Percentiles rank a stretch among this genome's conserved stretches.
These are phyloP conservation scores for Telmatochromis bifrenatus DNA, from an alignment of 2,113 vertebrate species.

Conservation along the genomic window DNA sequence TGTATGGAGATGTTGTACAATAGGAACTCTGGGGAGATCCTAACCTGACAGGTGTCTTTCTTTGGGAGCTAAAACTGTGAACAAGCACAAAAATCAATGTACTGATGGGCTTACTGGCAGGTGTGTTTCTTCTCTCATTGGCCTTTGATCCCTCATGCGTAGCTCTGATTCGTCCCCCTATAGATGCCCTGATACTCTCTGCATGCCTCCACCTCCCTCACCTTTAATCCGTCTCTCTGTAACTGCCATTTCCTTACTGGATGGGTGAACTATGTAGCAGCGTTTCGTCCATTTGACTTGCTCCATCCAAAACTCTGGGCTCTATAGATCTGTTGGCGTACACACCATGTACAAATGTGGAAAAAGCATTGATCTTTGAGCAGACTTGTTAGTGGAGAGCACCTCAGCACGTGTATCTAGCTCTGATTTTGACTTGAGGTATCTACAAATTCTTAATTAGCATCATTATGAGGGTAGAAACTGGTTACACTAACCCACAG, in stretches of 20 bases:
- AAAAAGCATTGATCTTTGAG: slow-evolving; percentile 8
- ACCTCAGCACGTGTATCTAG: background rate
- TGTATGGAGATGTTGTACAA: background rate
- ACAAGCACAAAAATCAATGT: background rate
- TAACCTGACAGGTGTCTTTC: background rate
- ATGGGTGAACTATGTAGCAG: background rate
- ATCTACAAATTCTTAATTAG: slow-evolving; percentile 4
- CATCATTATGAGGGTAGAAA: background rate
- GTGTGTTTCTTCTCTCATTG: background rate
- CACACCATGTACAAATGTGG: slow-evolving; percentile 20
- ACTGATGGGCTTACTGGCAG: background rate
- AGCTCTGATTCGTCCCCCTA: background rate
- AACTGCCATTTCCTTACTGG: background rate
- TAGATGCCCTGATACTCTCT: background rate
- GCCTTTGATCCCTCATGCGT: background rate
- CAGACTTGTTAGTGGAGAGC: background rate
- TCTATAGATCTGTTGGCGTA: slow-evolving; percentile 27
- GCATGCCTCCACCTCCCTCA: background rate
- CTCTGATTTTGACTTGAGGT: background rate
- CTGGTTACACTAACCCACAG: background rate
- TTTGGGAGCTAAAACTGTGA: background rate
- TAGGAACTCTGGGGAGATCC: background rate
- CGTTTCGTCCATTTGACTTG: background rate
- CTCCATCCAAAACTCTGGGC: background rate
- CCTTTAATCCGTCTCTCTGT: background rate